These are phyloP conservation scores for Zele albiditarsus DNA, from an alignment of 2,888 invertebrate species.

Conservation along the genomic window DNA sequence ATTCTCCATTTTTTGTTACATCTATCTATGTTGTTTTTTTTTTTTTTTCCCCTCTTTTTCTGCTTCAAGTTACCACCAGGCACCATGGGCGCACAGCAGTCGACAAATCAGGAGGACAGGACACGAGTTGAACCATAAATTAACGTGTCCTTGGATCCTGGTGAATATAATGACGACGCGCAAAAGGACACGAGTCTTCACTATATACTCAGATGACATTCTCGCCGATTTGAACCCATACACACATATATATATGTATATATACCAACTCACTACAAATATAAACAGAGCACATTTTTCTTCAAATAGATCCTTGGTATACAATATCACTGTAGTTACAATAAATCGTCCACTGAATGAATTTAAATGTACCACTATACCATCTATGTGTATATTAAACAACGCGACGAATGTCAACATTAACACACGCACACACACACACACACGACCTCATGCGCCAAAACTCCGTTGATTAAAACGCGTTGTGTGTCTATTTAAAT, in stretches of 20 bases:
- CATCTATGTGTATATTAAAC: not conserved
- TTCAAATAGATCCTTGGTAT: no score
- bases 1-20: not conserved
- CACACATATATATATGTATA: not conserved
- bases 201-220: conserved; percentile 20
- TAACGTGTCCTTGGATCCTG: conserved; percentile 39
- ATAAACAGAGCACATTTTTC: no score
- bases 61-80: not conserved
- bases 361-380: not conserved
- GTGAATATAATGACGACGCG: conserved; percentile 19
- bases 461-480: not conserved
- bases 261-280: not conserved
- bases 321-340: not conserved
- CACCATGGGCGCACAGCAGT: not conserved
- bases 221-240: conserved; percentile 1
- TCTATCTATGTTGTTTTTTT: not conserved
- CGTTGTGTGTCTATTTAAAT: not conserved
- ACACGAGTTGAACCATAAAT: conserved; percentile 32
- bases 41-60: not conserved
- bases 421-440: no score
- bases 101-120: not conserved
- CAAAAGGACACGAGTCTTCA: conserved; percentile 14
- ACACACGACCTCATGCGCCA: not conserved
- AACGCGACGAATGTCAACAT: not conserved
- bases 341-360: not conserved